These are phyloP conservation scores for Ceratosolen fusciceps DNA, from an alignment of 1,140 invertebrate genomes.

Conservation along the genomic window DNA sequence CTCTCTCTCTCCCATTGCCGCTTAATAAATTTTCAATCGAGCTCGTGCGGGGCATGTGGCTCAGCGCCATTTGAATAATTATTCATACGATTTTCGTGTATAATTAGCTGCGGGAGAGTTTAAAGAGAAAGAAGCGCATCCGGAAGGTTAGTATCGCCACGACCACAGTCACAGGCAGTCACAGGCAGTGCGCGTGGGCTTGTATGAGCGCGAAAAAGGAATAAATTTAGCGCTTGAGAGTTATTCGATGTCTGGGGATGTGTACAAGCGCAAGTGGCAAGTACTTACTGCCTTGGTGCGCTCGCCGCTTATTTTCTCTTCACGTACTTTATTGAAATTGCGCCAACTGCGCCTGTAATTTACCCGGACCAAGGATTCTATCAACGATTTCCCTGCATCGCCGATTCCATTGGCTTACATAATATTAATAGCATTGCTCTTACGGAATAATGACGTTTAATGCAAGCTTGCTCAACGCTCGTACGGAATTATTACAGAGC, in stretches of 20 bases:
- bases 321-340: not conserved
- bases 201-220: not conserved
- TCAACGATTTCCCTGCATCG: too few species aligned
- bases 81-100: constrained; percentile 41
- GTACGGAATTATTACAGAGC: too few species aligned
- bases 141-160: too few species aligned
- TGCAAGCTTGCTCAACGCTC: too few species aligned
- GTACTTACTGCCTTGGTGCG: too few species aligned
- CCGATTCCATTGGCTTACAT: too few species aligned
- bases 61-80: constrained; percentile 41
- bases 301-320: not conserved
- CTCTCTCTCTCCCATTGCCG: not conserved
- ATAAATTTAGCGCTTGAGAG: not conserved
- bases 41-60: not conserved
- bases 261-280: not conserved
- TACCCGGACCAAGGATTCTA: too few species aligned
- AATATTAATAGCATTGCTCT: too few species aligned
- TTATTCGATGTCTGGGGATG: constrained; percentile 10
- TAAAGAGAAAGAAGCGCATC: not conserved
- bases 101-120: constrained; percentile 26
- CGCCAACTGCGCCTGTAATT: not conserved
- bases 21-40: not conserved
- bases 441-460: too few species aligned
- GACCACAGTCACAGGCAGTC: not conserved
- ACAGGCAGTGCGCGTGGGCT: not conserved